phyloP scores from a whole-genome alignment of 1,140 invertebrate species.

The Adoxophyes honmai region DNA sequence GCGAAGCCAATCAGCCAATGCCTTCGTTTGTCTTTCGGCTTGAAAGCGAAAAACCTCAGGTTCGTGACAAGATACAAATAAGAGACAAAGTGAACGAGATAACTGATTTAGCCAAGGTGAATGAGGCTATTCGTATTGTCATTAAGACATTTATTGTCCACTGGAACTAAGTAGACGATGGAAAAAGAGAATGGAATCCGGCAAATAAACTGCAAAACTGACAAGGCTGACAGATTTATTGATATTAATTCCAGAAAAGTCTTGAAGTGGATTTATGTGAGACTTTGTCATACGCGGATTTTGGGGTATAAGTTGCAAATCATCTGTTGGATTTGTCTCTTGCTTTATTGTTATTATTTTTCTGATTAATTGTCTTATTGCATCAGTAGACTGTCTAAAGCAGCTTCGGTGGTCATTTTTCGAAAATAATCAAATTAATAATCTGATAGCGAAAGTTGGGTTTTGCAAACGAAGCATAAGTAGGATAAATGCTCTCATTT shows the following conservation, averaged over 20 bases:
- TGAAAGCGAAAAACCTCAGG: slow-evolving; percentile 8
- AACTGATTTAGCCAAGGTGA: slow-evolving; percentile 14
- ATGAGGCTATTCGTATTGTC: slow-evolving; percentile 10
- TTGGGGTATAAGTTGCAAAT: not conserved
- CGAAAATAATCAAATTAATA: too few species aligned
- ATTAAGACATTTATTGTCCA: slow-evolving; percentile 14
- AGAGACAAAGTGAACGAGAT: slow-evolving; percentile 3
- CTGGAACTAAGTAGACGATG: not conserved
- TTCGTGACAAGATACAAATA: slow-evolving; percentile 10
- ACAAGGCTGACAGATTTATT: slow-evolving; percentile 6
- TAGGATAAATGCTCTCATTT: too few species aligned
- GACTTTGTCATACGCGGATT: not conserved
- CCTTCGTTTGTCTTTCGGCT: not conserved
- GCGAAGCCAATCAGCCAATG: too few species aligned
- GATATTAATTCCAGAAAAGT: not conserved
- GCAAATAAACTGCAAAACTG: slow-evolving; percentile 9
- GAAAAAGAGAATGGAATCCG: slow-evolving; percentile 5
- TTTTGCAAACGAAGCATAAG: too few species aligned
- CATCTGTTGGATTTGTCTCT: too few species aligned
- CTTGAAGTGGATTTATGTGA: not conserved
- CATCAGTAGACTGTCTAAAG: too few species aligned
- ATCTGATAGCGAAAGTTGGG: too few species aligned
- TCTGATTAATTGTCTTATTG: too few species aligned
- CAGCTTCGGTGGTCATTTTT: too few species aligned
- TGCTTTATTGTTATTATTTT: too few species aligned